Evolutionary conservation across 2,888 invertebrate species (phyloP).

Genomic region (Melanophora roralis): DNA sequence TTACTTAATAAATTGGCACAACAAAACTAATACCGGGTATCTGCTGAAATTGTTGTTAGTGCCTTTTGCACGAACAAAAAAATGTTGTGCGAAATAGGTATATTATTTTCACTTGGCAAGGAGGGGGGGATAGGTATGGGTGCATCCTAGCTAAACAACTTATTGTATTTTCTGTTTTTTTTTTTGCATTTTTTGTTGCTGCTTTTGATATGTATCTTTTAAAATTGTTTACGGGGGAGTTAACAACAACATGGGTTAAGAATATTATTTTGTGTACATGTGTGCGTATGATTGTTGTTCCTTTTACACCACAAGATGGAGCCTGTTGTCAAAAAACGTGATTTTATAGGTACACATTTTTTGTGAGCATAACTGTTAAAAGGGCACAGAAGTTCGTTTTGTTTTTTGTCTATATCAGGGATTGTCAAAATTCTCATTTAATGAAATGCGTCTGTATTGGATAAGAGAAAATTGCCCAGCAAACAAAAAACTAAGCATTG

Average conservation of each 20-base stretch:
- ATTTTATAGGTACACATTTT: constrained; percentile 21
- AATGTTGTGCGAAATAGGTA: no score
- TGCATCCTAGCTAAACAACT: constrained; percentile 49
- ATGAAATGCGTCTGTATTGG: no score
- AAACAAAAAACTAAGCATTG: no score
- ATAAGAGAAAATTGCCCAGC: no score
- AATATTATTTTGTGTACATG: constrained; percentile 3
- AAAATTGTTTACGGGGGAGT: background rate
- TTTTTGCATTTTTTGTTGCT: constrained; percentile 3
- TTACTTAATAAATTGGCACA: constrained; percentile 62
- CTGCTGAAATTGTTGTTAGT: constrained; percentile 52
- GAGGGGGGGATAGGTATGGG: no score
- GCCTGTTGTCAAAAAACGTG: constrained; percentile 52
- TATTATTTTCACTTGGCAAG: no score
- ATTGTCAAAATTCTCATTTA: no score
- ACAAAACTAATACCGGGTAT: constrained; percentile 57
- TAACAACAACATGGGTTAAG: background rate
- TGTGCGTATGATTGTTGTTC: constrained; percentile 7
- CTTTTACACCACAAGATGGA: constrained; percentile 61
- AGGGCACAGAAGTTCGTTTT: no score
- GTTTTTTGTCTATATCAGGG: no score
- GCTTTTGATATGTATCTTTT: background rate
- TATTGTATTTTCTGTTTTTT: constrained; percentile 10
- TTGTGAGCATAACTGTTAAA: constrained; percentile 11
- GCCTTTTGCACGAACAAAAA: background rate